Base-by-base conservation (phyloP, 2,113 vertebrate genomes). In the Percopsis transmontana region DNA sequence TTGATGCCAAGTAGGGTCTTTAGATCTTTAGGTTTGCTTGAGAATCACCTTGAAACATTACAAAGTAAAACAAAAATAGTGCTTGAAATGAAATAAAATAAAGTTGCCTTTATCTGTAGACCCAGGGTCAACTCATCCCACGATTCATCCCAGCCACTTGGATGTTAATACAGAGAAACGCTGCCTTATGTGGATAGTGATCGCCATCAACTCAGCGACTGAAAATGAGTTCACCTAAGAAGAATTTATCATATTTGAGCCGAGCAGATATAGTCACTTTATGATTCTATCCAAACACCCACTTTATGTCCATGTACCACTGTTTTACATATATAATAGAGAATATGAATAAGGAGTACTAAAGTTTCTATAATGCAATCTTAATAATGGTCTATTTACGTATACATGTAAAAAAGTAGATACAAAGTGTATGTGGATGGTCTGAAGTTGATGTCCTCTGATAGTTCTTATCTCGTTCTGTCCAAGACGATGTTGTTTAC, bases 151-250 rank as follows among this genome's bases (percentile, higher is more conserved):
- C 65, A 68, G 41, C 58, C 62, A 60, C 50, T 10, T n/a, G 45
- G 58, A 76, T 23, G 56, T 68, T 54, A 62, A 60, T 58, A 74
- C 62, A 72, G 75, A 72, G 45, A 59, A 71, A 59, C 10, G 12
- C 68, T 77, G 78, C 86, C 80, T 87, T 80, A 81, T 78, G 75
- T 80, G 73, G 82, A 78, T 79, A 8, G 40, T 40, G 70, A 48
- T 68, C 65, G 39, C 51, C 62, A 74, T 74, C 59, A 19, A 39
- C 52, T 81, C 58, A 74, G 68, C 38, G 63, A 57, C 60, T 18
- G 52, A 48, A 56, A 72, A 61, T 27, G 0, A 50, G 39, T 70
- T 77, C 66, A 66, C 19, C 45, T 40, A 61, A 70, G 24, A 18
- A 23, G 65, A 70, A 39, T 80, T 77, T 82, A 77, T 76, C 58